phyloP scores from a whole-genome alignment of 2,113 vertebrate species.

The Silurus asotus region DNA sequence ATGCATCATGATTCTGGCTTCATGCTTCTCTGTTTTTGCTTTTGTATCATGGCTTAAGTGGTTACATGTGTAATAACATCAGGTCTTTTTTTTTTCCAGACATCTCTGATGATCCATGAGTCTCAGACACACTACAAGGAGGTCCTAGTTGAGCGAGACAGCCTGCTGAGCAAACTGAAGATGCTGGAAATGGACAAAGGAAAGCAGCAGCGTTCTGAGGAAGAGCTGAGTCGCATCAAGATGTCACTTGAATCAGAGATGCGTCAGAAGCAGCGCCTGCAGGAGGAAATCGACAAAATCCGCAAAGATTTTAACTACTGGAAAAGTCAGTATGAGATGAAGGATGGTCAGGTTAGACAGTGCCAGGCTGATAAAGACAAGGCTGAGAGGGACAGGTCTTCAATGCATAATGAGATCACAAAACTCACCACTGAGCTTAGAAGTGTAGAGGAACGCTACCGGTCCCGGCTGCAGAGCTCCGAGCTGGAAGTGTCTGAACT shows the following conservation, averaged over 20 bases:
- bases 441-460: slow-evolving; percentile 83
- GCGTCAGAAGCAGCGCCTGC: slow-evolving; percentile 85
- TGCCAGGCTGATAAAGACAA: slow-evolving; percentile 81
- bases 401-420: slow-evolving; percentile 82
- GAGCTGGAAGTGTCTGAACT: slow-evolving; percentile 81
- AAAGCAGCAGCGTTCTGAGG: slow-evolving; percentile 81
- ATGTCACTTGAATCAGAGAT: slow-evolving; percentile 83
- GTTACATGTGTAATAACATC: neutral
- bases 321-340: slow-evolving; percentile 88
- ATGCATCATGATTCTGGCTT: slow-evolving; percentile 8
- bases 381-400: slow-evolving; percentile 80
- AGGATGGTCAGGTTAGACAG: slow-evolving; percentile 81
- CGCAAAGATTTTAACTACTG: slow-evolving; percentile 86
- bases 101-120: slow-evolving; percentile 82
- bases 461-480: slow-evolving; percentile 75
- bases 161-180: slow-evolving; percentile 85
- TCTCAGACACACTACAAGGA: slow-evolving; percentile 85
- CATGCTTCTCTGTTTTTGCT: neutral
- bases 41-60: neutral
- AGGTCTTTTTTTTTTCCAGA: slow-evolving; percentile 73
- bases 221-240: slow-evolving; percentile 87
- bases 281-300: slow-evolving; percentile 86
- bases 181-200: slow-evolving; percentile 88
- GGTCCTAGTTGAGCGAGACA: slow-evolving; percentile 84
- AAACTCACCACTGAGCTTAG: slow-evolving; percentile 84